Evolutionary conservation across 1,140 invertebrate species (phyloP), one percentile per base, ranked within the genome.

Genomic region (Caenorhabditis inopinata): DNA sequence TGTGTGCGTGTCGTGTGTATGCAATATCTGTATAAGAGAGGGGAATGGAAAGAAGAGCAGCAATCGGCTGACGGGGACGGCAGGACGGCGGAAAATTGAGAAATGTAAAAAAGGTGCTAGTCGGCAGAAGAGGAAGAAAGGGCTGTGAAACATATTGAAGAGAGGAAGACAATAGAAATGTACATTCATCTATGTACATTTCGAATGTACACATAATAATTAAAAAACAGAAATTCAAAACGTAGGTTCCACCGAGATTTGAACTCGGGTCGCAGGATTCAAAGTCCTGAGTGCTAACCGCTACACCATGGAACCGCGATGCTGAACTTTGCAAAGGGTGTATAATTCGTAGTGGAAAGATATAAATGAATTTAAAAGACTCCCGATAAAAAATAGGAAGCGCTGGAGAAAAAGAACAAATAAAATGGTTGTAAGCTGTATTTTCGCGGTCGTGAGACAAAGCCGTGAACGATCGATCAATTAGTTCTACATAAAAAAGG

Each of bases 191-290:
- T 68, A 32, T 38, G 9, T 16, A 21, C 6, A 14, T 42, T 38
- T 42, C 27, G 35, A 58, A 58, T 29, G n/a, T n/a, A n/a, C n/a
- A n/a, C n/a, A n/a, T n/a, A n/a, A n/a, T n/a, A n/a, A n/a, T n/a
- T n/a, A n/a, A 32, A 51, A 11, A 32, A 32, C 27, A 16, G 18
- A 11, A 25, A 2, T 1, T 18, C 6, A 16, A 76, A 79, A 79
- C 68, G 32, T 58, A 84, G 83, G 85, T 84, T 68, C 78, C 81
- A 84, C 85, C 82, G 83, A 85, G 84, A 87, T 85, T 85, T 82
- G 83, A 88, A 87, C 85, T 86, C 85, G 83, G 83, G 81, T 88
- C 79, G 85, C 83, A 85, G 86, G 86, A 88, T 88, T 86, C 85
- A 85, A 80, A 85, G 85, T 85, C 81, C 86, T 86, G 83, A 85